Evolutionary conservation across 2,113 vertebrate genomes (phyloP).

Genomic region (Indicator indicator): DNA sequence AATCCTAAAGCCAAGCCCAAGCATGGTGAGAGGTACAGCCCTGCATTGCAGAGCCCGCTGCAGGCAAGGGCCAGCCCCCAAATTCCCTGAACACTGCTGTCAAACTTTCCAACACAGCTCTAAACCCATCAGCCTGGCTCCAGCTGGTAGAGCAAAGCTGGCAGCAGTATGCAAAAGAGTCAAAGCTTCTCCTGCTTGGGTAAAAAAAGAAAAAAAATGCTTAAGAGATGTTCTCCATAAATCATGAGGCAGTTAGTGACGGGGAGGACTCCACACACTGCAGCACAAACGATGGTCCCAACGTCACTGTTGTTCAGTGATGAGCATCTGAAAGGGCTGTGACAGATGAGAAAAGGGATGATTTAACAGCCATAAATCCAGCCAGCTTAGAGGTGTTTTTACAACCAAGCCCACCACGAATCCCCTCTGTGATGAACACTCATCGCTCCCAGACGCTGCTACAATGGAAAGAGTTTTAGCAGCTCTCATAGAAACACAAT

Average conservation of each 20-base stretch:
- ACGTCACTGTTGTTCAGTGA: not conserved
- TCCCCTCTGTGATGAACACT: slow-evolving; percentile 49
- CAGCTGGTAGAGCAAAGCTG: not conserved
- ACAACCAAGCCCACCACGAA: slow-evolving; percentile 37
- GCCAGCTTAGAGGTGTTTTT: slow-evolving; percentile 53
- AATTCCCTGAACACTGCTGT: not conserved
- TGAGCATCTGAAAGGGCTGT: slow-evolving; percentile 25
- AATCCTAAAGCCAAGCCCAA: not conserved
- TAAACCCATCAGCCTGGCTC: not conserved
- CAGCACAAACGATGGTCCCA: not conserved
- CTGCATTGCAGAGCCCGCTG: not conserved
- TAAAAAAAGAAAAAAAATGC: not conserved
- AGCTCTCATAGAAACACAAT: not conserved
- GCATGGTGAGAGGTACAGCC: accelerated
- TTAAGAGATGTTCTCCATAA: not conserved
- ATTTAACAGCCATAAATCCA: slow-evolving; percentile 63
- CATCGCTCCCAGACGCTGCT: slow-evolving; percentile 25
- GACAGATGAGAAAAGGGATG: slow-evolving; percentile 34
- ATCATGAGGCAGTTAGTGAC: not conserved
- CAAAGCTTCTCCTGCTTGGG: not conserved
- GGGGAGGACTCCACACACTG: not conserved
- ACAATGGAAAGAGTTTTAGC: slow-evolving; percentile 28
- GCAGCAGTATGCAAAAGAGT: not conserved
- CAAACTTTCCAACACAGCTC: not conserved
- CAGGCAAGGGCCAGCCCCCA: not conserved